Evolutionary conservation across 2,113 vertebrate species (phyloP), one percentile per base, ranked within the genome.

Genomic region (Engraulis encrasicolus): DNA sequence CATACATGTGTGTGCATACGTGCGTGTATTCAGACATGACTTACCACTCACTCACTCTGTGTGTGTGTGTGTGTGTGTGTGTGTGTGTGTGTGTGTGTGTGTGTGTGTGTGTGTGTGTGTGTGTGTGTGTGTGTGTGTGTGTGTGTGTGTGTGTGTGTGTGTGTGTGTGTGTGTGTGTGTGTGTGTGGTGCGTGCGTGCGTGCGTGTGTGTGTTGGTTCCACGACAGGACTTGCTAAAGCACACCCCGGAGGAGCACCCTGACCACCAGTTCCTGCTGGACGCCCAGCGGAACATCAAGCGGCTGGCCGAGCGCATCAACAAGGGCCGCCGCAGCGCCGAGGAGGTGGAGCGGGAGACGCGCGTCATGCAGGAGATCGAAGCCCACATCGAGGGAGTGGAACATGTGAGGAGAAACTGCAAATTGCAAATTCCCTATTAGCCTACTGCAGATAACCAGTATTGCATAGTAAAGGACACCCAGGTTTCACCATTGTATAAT

Each of bases 381-480:
- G 96, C 98, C 0, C 98, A 99, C 92, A 99, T 99, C 0, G 98
- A 99, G 88, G 98, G 98, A 86, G 96, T 99, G 88, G 97, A 99
- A 91, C 97, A 99, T 0, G 98, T 99, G 92, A 0, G 97, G 91
- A 61, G n/a, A 19, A 19, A 27, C 11, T n/a, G n/a, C n/a, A n/a
- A n/a, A n/a, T n/a, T n/a, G n/a, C n/a, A n/a, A n/a, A n/a, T n/a
- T n/a, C n/a, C n/a, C n/a, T n/a, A n/a, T n/a, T n/a, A n/a, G n/a
- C n/a, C n/a, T n/a, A n/a, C n/a, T n/a, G n/a, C n/a, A n/a, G n/a
- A n/a, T n/a, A n/a, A n/a, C n/a, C n/a, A n/a, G n/a, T n/a, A n/a
- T n/a, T n/a, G n/a, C n/a, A n/a, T n/a, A n/a, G n/a, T n/a, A n/a
- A n/a, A n/a, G n/a, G n/a, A n/a, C n/a, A n/a, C n/a, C n/a, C n/a